Evolutionary conservation across 2,113 vertebrate species (phyloP), one percentile per base, ranked within the genome.

Genomic region (Colossoma macropomum): DNA sequence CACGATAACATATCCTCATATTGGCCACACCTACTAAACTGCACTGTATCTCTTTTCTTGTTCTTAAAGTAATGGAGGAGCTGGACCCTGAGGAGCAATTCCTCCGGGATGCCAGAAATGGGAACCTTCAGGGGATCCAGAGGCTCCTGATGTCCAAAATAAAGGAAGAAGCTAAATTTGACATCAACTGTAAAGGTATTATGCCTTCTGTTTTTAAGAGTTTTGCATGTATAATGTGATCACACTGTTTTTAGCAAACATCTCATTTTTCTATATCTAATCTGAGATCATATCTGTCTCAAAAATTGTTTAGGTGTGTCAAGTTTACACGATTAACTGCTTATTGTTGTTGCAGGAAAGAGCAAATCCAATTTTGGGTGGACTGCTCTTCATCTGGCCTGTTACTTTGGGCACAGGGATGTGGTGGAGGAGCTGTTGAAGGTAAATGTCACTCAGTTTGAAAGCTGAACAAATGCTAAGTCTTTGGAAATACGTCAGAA

Each of bases 161-260:
- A 56, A 94, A 80, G 86, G 93, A 93, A 28, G 92, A 96, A 75
- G 88, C 88, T 13, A 86, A 81, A n/a, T 94, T 97, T 83, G 93
- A 97, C 87, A 96, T 99, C 80, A 96, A 99, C 86, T 99, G 97
- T 92, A 99, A 98, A 97, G 98, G 97, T 97, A 90, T 79, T 12
- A 9, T 28, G 19, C 30, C 5, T 59, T 12, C 12, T 19, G 3
- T 74, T 34, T 3, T 0, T 16, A 65, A 1, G 8, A 65, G 50
- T 11, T 17, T 30, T 21, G 28, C 13, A 38, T 38, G 9, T 45
- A 41, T 30, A 38, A 10, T 25, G 30, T 54, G 28, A 3, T 4
- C 28, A 34, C 3, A 17, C 45, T 60, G 19, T 73, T 81, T 50
- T 52, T 56, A 19, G 7, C 17, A 32, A 27, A 28, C 27, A 27